Evolutionary conservation across 2,888 invertebrate species (phyloP).

Genomic region (Meandrusa payeni): DNA sequence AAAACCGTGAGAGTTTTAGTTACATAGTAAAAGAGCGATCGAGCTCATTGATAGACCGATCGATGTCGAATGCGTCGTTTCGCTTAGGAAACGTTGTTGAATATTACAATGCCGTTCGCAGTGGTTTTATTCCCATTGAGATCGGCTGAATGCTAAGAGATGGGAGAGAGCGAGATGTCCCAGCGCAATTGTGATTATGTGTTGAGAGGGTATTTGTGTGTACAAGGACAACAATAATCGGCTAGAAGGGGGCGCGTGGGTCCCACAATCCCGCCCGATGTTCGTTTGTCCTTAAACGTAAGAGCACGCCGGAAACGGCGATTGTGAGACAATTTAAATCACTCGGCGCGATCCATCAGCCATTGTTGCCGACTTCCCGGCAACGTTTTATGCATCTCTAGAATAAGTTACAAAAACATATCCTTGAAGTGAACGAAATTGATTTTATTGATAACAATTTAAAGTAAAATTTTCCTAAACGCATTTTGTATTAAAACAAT

Average conservation of each 20-base stretch:
- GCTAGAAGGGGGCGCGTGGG: slow-evolving; percentile 36
- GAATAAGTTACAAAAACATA: background rate
- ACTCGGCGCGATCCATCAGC: slow-evolving; percentile 50
- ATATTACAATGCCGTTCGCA: background rate
- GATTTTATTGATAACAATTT: no score
- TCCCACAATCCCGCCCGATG: slow-evolving; percentile 33
- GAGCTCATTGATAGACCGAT: slow-evolving; percentile 2
- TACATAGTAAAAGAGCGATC: background rate
- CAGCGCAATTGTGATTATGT: slow-evolving; percentile 36
- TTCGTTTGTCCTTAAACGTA: slow-evolving; percentile 45
- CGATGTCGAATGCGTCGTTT: background rate
- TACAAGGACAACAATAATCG: slow-evolving; percentile 33
- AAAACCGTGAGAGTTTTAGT: slow-evolving; percentile 5
- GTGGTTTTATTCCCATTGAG: background rate
- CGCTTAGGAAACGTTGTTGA: background rate
- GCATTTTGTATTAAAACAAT: no score
- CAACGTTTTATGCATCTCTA: slow-evolving; percentile 21
- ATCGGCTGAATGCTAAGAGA: slow-evolving; percentile 27
- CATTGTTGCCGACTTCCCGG: slow-evolving; percentile 62
- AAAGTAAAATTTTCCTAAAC: no score
- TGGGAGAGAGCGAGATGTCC: slow-evolving; percentile 19
- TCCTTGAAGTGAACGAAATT: no score
- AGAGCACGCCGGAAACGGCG: slow-evolving; percentile 56
- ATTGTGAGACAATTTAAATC: slow-evolving; percentile 75
- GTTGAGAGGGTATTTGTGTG: slow-evolving; percentile 36